Evolutionary conservation across 2,797 vertebrate species (phyloP).

Genomic region (Monodelphis domestica): DNA sequence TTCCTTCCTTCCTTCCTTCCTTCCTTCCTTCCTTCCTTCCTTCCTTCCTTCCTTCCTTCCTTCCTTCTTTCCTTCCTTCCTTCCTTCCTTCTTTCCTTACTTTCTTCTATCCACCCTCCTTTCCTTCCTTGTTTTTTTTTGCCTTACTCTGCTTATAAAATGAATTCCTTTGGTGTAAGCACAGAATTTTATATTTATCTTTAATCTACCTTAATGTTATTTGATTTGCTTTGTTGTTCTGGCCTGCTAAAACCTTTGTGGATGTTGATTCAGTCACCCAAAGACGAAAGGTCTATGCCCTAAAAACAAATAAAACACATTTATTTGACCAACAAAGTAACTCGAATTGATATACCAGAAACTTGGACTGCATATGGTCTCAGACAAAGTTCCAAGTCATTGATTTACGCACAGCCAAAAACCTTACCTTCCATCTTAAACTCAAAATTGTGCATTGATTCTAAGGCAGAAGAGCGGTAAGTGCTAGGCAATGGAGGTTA

Average conservation of each 20-base stretch:
- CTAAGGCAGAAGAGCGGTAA: too few species aligned
- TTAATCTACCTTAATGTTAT: not conserved
- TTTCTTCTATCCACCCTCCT: too few species aligned
- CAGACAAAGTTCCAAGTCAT: not conserved
- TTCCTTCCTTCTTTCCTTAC: not conserved
- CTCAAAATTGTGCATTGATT: too few species aligned
- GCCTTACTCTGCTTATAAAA: not conserved
- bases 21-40: fast-evolving
- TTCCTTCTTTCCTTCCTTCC: too few species aligned
- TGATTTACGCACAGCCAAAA: not conserved
- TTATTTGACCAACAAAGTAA: not conserved
- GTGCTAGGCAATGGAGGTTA: too few species aligned
- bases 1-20: too few species aligned
- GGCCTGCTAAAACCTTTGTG: not conserved
- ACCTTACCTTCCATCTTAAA: too few species aligned
- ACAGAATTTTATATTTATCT: not conserved
- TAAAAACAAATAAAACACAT: not conserved
- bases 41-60: too few species aligned
- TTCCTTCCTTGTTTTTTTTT: not conserved
- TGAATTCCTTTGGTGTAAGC: not conserved
- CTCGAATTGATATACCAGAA: not conserved
- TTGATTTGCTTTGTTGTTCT: not conserved
- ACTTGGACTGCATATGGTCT: not conserved
- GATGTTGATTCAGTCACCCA: not conserved
- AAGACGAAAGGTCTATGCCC: not conserved